Evolutionary conservation across 2,797 vertebrate genomes (phyloP).

Genomic region (Vultur gryphus): DNA sequence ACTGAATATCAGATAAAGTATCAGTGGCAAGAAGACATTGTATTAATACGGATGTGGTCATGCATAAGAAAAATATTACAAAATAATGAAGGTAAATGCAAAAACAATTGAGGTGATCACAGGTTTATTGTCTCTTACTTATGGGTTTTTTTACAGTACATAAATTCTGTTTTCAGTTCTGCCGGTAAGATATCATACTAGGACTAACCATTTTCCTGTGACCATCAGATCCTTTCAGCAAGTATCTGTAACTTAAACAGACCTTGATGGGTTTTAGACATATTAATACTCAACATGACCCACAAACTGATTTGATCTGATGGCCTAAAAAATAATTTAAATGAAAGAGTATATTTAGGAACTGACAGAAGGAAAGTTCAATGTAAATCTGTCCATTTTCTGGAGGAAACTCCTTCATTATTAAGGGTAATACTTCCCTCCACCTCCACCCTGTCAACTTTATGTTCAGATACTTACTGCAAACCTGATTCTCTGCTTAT

Average conservation of each 20-base stretch:
- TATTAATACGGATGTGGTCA: background rate
- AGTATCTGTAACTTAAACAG: background rate
- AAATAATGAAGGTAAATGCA: background rate
- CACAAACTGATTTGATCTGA: background rate
- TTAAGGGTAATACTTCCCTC: background rate
- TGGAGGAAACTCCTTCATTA: background rate
- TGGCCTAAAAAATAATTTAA: background rate
- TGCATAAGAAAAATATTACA: background rate
- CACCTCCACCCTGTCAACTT: background rate
- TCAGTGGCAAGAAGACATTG: background rate
- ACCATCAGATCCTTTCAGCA: background rate
- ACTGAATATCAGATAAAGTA: background rate
- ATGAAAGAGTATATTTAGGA: background rate
- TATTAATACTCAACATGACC: background rate
- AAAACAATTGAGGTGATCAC: background rate
- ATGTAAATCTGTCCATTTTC: background rate
- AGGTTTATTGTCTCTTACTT: background rate
- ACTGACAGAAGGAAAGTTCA: background rate
- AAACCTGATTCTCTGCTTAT: background rate
- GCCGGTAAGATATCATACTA: background rate
- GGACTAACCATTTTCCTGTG: background rate
- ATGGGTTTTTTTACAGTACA: accelerated
- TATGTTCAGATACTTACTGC: background rate
- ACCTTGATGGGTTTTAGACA: background rate
- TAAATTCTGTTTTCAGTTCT: background rate